phyloP scores from a whole-genome alignment of 2,113 vertebrate species.

The Periophthalmus modestus region DNA sequence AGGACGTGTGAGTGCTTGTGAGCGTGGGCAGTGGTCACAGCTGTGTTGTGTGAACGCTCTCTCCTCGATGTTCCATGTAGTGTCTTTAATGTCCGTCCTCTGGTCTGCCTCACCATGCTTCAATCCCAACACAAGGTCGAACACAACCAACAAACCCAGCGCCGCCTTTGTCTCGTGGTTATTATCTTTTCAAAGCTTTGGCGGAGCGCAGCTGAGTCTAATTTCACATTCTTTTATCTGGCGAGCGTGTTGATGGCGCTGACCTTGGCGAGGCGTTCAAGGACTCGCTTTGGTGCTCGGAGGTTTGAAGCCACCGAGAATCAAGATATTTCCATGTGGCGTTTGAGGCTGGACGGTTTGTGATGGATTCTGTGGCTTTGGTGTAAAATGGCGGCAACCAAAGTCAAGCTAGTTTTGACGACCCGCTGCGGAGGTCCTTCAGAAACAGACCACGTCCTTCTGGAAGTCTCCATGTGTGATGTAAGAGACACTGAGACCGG shows the following conservation, averaged over 20 bases:
- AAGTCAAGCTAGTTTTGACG: neutral
- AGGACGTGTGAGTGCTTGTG: conserved; percentile 39
- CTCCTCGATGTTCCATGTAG: conserved; percentile 46
- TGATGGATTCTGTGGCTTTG: neutral
- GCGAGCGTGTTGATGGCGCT: neutral
- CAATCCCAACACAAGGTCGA: conserved; percentile 73
- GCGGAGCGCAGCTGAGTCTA: neutral
- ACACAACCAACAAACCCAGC: neutral
- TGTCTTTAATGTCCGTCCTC: conserved; percentile 70
- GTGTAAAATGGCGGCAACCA: neutral
- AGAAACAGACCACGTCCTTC: neutral
- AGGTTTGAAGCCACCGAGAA: conserved; percentile 1
- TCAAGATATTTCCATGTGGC: neutral
- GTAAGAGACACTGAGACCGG: no score
- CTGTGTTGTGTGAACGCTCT: conserved; percentile 57
- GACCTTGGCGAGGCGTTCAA: neutral
- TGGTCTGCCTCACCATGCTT: conserved; percentile 87
- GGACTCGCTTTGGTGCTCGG: neutral
- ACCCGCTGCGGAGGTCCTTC: conserved; percentile 3
- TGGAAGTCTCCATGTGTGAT: neutral
- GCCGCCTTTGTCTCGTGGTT: neutral
- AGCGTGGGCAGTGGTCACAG: conserved; percentile 14
- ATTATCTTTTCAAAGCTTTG: neutral
- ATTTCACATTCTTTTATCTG: neutral
- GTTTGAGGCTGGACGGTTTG: neutral